Evolutionary conservation across 2,797 vertebrate genomes (phyloP), one percentile per base, ranked within the genome.

Genomic region (Euthynnus affinis): DNA sequence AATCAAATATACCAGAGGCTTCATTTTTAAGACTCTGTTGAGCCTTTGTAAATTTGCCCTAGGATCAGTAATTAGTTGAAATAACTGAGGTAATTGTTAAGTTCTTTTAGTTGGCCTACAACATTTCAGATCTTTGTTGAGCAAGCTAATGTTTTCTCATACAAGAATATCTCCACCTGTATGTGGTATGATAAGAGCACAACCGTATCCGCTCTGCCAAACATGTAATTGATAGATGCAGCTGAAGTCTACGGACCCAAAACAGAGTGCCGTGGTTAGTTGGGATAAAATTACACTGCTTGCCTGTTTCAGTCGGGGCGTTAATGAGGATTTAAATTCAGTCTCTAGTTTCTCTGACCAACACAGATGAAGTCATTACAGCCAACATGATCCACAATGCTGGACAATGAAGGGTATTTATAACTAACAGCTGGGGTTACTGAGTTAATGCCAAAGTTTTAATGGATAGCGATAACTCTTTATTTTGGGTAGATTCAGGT

Each of bases 261-360:
- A 59, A 20, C 37, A 46, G 25, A 3, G 29, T 53, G 15, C 15
- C 53, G 27, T 52, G 20, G 66, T 55, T 46, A 13, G 71, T 57
- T 42, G 42, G 57, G 68, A 61, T 40, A 23, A 37, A 63, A 29
- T 9, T 52, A 49, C 34, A 63, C 34, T 2, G n/a, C 40, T 32
- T 52, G 42, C 12, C 56, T 56, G 49, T 49, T 58, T 66, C n/a
- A 48, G 18, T 6, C 32, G 40, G 7, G 37, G 1, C 29, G 32
- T 51, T 63, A 63, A 64, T 44, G 51, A 67, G 34, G 25, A 25
- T 72, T 70, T 9, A 56, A 56, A 61, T 55, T 34, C 12, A 78
- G 59, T 6, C 22, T 58, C n/a, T 20, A 25, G 34, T 65, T 70
- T 74, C 55, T 58, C 34, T 29, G 22, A 71, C 4, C 18, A 57